phyloP scores from a whole-genome alignment of 2,797 vertebrate species.

The Sebastes itinus region DNA sequence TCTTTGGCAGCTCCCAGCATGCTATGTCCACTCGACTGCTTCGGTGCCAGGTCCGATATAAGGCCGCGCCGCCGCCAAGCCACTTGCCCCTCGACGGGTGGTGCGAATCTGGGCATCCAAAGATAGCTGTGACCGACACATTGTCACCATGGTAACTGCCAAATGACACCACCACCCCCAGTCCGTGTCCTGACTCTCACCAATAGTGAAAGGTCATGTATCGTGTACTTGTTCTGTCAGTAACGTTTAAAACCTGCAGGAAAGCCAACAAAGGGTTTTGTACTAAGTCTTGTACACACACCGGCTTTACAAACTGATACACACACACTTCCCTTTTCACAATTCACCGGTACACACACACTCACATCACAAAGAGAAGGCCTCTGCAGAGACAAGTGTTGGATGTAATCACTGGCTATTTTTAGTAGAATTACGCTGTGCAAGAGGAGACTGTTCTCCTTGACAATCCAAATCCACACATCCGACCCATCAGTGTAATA shows the following conservation, averaged over 20 bases:
- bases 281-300: neutral
- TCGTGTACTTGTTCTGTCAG: constrained; percentile 53
- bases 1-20: constrained; percentile 41
- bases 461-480: constrained; percentile 47
- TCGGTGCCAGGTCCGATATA: constrained; percentile 37
- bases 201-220: constrained; percentile 57
- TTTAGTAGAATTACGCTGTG: constrained; percentile 36
- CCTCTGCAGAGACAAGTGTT: constrained; percentile 20
- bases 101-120: constrained; percentile 45
- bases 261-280: neutral
- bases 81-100: constrained; percentile 51
- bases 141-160: constrained; percentile 60
- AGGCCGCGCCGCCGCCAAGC: constrained; percentile 26
- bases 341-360: neutral
- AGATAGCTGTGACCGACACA: constrained; percentile 46
- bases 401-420: constrained; percentile 57
- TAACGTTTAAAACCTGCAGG: constrained; percentile 46
- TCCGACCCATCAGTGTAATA: constrained; percentile 45
- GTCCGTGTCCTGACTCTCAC: constrained; percentile 10
- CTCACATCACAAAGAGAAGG: neutral
- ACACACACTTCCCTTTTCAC: neutral
- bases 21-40: constrained; percentile 41
- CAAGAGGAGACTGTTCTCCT: constrained; percentile 23
- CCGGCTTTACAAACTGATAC: neutral
- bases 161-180: constrained; percentile 42